Percentiles rank a stretch among this genome's conserved stretches.
These are phyloP conservation scores for Drosophila pseudotakahashii DNA, from an alignment of 2,888 invertebrate species.

Conservation along the genomic window DNA sequence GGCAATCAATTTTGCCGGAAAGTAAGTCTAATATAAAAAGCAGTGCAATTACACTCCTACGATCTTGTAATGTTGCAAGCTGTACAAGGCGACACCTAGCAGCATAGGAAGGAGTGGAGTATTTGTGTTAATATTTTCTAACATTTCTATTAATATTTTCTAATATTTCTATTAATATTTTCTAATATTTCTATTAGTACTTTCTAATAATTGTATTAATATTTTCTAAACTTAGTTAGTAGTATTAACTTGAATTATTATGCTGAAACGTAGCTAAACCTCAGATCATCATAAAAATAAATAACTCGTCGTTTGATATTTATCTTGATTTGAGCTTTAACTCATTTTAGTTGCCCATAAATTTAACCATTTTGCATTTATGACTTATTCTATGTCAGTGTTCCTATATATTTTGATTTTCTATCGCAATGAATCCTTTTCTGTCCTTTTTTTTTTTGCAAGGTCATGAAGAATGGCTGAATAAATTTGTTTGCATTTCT, in stretches of 20 bases:
- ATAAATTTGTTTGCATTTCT: slow-evolving; percentile 45
- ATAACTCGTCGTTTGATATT: neutral
- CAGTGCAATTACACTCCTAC: too few relatives aligned
- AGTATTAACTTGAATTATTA: neutral
- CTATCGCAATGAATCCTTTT: slow-evolving; percentile 20
- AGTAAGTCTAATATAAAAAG: too few relatives aligned
- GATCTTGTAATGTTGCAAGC: too few relatives aligned
- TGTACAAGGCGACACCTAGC: too few relatives aligned
- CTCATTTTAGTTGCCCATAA: neutral
- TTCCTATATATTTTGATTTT: slow-evolving; percentile 6
- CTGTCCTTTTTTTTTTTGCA: neutral
- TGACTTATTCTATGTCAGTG: slow-evolving; percentile 9
- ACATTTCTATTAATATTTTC: neutral
- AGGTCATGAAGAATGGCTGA: slow-evolving; percentile 15
- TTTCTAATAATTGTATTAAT: too few relatives aligned
- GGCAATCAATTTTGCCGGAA: too few relatives aligned
- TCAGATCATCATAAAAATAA: neutral
- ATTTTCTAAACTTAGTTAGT: neutral
- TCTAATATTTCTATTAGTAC: too few relatives aligned
- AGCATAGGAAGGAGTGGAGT: too few relatives aligned
- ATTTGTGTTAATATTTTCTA: too few relatives aligned
- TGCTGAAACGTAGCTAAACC: neutral
- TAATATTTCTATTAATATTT: neutral
- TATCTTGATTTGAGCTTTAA: neutral
- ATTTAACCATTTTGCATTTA: slow-evolving; percentile 14